Evolutionary conservation across 2,113 vertebrate species (phyloP).

Genomic region (Semicossyphus pulcher): DNA sequence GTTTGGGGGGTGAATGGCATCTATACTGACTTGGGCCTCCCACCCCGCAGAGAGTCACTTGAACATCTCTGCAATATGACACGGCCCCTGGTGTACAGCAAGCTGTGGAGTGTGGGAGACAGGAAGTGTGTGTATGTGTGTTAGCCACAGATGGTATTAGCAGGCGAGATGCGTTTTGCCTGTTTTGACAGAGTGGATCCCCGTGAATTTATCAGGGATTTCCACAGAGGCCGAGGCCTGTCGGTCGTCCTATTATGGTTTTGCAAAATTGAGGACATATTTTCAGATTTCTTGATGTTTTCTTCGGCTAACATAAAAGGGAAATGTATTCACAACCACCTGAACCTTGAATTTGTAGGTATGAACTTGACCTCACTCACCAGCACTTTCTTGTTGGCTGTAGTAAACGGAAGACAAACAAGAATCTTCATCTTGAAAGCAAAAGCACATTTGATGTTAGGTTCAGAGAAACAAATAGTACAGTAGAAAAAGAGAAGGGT

Average conservation of each 20-base stretch:
- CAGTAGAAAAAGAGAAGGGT: constrained; percentile 1
- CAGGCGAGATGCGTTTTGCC: constrained; percentile 29
- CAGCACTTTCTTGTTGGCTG: neutral
- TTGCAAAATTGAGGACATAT: neutral
- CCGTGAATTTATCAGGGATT: constrained; percentile 44
- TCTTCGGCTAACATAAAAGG: neutral
- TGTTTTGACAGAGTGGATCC: constrained; percentile 56
- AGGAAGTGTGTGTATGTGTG: constrained; percentile 32
- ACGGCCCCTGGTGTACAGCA: constrained; percentile 56
- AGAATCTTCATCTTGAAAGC: neutral
- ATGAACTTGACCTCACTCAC: too few relatives aligned
- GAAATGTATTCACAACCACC: neutral
- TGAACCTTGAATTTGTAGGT: neutral
- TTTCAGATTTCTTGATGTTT: constrained; percentile 4
- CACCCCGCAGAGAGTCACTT: constrained; percentile 33
- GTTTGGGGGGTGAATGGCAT: constrained; percentile 40
- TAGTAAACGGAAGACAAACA: neutral
- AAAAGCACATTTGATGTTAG: neutral
- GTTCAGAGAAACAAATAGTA: constrained; percentile 20
- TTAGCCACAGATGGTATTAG: constrained; percentile 55
- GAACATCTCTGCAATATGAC: constrained; percentile 62
- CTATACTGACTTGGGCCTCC: constrained; percentile 37
- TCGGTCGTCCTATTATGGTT: constrained; percentile 21
- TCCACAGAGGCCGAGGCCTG: constrained; percentile 12
- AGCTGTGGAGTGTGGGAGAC: constrained; percentile 55